Evolutionary conservation across 92 coral and sea anemone species (phyloP), one percentile per base, ranked within the genome.

Genomic region (Phymanthus crucifer): DNA sequence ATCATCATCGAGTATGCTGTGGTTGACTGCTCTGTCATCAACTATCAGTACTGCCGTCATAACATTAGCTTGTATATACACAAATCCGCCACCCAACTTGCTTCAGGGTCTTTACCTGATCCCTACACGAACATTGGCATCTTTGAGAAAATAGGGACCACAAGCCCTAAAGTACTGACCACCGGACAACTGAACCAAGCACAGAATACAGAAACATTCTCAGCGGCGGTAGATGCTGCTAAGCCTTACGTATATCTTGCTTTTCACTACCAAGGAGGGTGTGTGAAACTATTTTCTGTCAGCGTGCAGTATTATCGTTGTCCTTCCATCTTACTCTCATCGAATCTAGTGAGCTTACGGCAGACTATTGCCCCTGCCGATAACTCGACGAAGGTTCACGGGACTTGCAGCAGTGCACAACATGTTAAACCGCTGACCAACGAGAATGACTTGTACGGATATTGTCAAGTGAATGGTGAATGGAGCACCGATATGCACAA

Each of bases 231-330:
- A 36, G 47, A 74, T 23, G 71, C 77, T 58, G 35, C 78, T 23
- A 71, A 80, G 23, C 77, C 86, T 52, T 27, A 67, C 19, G 82
- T 85, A 13, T 84, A 78, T 75, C 54, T 91, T 91, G 92, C 89
- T 17, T 56, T 91, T 40, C 92, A 82, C 11, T 90, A 85, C 54
- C 74, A 54, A 72, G 95, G 95, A 16, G 84, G 89, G 0, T 91
- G 95, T 66, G 45, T 83, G 4, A 64, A 36, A 4, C 23, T 91
- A 29, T 34, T 36, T 40, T 45, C 74, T 38, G 70, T 91, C 26
- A 58, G 72, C 43, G 83, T 91, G 3, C 74, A 84, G 14, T 88
- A 88, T 65, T 79, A 58, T 40, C 85, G 82, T 35, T 91, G 95
- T 46, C 86, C 89, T 35, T 31, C 56, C 64, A 66, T 81, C 57